Percentiles rank a stretch among this genome's conserved stretches.
These are phyloP conservation scores for Silurus lanzhouensis DNA, from an alignment of 2,797 vertebrate genomes.

Conservation along the genomic window DNA sequence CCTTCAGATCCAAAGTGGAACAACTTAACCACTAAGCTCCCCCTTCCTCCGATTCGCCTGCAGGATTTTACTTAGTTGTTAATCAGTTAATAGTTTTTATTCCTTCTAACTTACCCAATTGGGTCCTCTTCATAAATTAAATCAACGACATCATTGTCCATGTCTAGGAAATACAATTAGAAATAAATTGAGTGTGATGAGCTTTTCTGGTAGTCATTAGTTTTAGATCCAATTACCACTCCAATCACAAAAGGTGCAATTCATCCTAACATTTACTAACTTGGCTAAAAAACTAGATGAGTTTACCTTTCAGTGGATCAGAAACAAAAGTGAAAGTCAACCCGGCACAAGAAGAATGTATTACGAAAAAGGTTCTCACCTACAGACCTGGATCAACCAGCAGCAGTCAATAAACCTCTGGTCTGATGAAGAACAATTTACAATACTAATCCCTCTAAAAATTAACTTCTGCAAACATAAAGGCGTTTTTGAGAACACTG, in stretches of 20 bases:
- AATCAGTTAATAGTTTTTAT: neutral
- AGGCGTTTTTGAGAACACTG: neutral
- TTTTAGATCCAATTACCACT: neutral
- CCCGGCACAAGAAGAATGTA: neutral
- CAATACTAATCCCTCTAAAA: neutral
- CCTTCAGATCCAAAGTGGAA: too few species aligned
- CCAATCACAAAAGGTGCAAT: neutral
- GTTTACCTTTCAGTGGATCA: neutral
- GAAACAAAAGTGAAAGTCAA: slow-evolving; percentile 12
- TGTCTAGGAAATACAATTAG: neutral
- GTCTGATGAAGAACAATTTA: neutral
- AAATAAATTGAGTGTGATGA: neutral
- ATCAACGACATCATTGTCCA: neutral
- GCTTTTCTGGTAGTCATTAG: neutral
- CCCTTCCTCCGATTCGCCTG: too few species aligned
- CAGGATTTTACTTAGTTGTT: neutral
- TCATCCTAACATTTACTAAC: neutral
- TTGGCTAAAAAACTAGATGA: neutral
- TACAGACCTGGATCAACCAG: neutral
- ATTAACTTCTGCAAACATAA: neutral
- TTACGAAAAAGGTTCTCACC: neutral
- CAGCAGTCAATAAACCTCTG: neutral
- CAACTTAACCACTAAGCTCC: too few species aligned
- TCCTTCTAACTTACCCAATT: neutral
- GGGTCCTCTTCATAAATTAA: neutral